phyloP scores from a whole-genome alignment of 1,140 invertebrate genomes.

The Drosophila dunni region DNA sequence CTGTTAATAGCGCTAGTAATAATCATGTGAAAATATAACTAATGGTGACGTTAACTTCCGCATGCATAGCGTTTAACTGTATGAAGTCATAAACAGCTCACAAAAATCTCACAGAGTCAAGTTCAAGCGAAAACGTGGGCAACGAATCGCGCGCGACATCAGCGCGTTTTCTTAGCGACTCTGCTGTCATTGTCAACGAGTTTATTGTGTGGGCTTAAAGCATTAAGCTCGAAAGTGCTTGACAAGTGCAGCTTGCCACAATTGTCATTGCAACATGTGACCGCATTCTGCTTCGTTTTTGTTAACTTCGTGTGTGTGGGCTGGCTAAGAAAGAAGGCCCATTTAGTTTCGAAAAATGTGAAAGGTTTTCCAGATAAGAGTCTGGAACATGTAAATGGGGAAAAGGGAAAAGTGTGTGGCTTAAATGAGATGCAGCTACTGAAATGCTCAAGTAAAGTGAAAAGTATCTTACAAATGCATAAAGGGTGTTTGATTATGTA shows the following conservation, averaged over 20 bases:
- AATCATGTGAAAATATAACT: conserved; percentile 61
- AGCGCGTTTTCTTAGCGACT: conserved; percentile 38
- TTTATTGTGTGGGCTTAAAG: conserved; percentile 23
- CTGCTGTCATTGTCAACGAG: conserved; percentile 43
- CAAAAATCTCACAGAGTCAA: conserved; percentile 50
- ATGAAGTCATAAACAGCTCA: conserved; percentile 42
- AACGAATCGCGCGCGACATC: conserved; percentile 17
- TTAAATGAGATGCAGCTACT: conserved; percentile 15
- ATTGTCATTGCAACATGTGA: conserved; percentile 54
- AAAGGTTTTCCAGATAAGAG: conserved; percentile 46
- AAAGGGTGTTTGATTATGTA: no score
- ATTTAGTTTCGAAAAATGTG: conserved; percentile 48
- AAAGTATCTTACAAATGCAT: neutral
- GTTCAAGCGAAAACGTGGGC: conserved; percentile 64
- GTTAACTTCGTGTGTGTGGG: conserved; percentile 9
- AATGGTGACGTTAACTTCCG: conserved; percentile 70
- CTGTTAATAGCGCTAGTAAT: conserved; percentile 33
- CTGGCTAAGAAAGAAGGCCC: conserved; percentile 14
- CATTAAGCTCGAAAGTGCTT: conserved; percentile 48
- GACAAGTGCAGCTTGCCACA: conserved; percentile 66
- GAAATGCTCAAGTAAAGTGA: neutral
- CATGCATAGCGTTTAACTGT: conserved; percentile 30
- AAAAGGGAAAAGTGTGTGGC: conserved; percentile 1
- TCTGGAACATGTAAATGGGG: neutral
- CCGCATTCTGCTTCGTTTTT: conserved; percentile 2